phyloP scores from a whole-genome alignment of 2,797 vertebrate genomes.

The Coregonus suidteri region DNA sequence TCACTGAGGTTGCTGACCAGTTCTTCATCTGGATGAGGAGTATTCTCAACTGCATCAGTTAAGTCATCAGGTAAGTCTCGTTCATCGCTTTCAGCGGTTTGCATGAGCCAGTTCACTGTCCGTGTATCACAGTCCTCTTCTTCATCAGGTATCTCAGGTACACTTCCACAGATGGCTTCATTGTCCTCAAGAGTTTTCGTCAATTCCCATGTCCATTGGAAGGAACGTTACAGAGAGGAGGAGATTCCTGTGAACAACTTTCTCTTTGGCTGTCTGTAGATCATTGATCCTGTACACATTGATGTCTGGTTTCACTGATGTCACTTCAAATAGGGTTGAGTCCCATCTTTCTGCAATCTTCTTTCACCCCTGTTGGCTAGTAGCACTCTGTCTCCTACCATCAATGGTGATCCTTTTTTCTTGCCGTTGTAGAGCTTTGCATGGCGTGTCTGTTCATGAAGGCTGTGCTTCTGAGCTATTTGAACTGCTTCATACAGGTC shows the following conservation, averaged over 20 bases:
- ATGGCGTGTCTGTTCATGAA: slow-evolving; percentile 5
- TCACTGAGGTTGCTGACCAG: too few relatives aligned
- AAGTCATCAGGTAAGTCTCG: too few relatives aligned
- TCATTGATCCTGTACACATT: slow-evolving; percentile 28
- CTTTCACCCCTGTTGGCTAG: slow-evolving; percentile 18
- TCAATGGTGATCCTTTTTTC: slow-evolving; percentile 13
- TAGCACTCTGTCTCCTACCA: slow-evolving; percentile 20
- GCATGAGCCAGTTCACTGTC: too few relatives aligned
- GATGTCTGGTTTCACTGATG: slow-evolving; percentile 13
- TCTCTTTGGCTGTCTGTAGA: slow-evolving; percentile 1
- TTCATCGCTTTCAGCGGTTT: too few relatives aligned
- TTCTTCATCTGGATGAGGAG: too few relatives aligned
- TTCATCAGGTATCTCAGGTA: too few relatives aligned
- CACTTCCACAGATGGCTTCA: too few relatives aligned
- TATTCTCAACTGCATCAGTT: too few relatives aligned
- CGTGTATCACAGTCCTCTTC: too few relatives aligned
- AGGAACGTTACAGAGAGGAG: too few relatives aligned
- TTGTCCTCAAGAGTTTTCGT: too few relatives aligned
- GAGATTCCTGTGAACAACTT: slow-evolving; percentile 20
- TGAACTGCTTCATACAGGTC: slow-evolving; percentile 7
- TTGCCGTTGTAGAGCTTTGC: slow-evolving; percentile 23
- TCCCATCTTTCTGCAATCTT: slow-evolving; percentile 36
- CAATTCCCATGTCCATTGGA: too few relatives aligned
- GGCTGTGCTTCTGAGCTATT: slow-evolving; percentile 1
- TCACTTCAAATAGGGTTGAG: slow-evolving; percentile 12